phyloP scores from a whole-genome alignment of 2,113 vertebrate species.

The Damaliscus lunatus region DNA sequence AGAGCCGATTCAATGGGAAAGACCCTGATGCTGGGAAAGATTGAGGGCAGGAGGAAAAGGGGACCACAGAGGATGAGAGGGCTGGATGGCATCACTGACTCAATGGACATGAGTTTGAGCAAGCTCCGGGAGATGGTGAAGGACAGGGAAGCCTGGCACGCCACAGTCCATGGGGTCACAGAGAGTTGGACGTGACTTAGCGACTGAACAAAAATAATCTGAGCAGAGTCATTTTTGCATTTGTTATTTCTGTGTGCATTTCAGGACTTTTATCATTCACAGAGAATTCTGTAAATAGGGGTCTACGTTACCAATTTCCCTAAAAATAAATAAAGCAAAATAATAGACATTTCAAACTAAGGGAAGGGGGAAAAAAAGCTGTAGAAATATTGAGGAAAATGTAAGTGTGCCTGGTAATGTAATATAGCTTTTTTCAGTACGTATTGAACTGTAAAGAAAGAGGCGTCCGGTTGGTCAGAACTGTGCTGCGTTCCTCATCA shows the following conservation, averaged over 20 bases:
- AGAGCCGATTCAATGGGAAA: not conserved
- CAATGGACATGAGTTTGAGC: not conserved
- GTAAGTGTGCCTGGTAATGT: constrained; percentile 6
- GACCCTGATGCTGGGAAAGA: not conserved
- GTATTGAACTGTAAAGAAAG: not conserved
- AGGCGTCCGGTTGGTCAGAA: not conserved
- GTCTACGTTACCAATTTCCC: not conserved
- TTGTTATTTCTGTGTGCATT: not conserved
- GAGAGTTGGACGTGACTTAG: not conserved
- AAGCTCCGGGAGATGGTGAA: not conserved
- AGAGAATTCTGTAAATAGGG: not conserved
- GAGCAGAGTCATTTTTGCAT: not conserved
- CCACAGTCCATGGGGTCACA: not conserved
- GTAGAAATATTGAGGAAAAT: not conserved
- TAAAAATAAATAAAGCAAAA: not conserved
- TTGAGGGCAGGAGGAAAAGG: not conserved
- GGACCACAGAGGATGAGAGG: rapidly evolving
- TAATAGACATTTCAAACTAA: not conserved
- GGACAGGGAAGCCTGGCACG: not conserved
- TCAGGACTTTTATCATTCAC: not conserved
- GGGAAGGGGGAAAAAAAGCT: not conserved
- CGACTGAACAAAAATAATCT: not conserved
- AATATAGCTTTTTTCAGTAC: not conserved
- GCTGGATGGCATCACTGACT: not conserved
- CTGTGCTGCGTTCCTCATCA: constrained; percentile 15